Base-by-base conservation (phyloP, 2,113 vertebrate species). In the Potamarius usumacintae region DNA sequence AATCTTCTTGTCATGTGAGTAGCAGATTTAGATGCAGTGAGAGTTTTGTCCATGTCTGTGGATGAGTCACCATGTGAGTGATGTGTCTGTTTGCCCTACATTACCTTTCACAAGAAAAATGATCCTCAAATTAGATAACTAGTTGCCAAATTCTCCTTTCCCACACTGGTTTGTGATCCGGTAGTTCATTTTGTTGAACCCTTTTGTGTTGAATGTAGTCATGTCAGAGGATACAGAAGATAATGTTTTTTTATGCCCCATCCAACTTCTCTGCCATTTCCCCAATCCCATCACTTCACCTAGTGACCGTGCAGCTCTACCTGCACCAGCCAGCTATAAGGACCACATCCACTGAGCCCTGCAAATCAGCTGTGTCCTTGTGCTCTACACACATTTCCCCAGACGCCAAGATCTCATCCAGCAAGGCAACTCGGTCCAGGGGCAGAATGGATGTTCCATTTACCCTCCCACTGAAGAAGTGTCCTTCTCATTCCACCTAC, bases 221-320 rank as follows among this genome's bases (percentile, higher is more conserved):
- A 30, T 57, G 1, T 87, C 67, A 30, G 25, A 89, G 77, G 17
- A 85, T 85, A 55, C 69, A 67, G n/a, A 30, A 65, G 10, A 52
- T 84, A 15, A 76, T 85, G 48, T 86, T 88, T 27, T 65, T 72
- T 82, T 87, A 79, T 92, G 71, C 92, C 92, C 87, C 93, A 93
- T 92, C 87, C 93, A 93, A 91, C 92, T 92, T 88, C 91, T 92
- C 92, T 92, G 92, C 93, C 91, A 79, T 53, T 76, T 90, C 92
- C 94, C 82, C 90, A 85, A 84, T 88, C 72, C 85, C 90, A 89
- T 92, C 92, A 91, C 92, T 92, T 91, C 90, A 86, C 93, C 87
- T 94, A 96, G 95, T 96, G 93, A 95, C 91, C 89, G 95, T 95
- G 58, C 95, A 95, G 96, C 91, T 95, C 90, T 94, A 94, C 93